These are phyloP conservation scores for Lasioglossum baleicum DNA, from an alignment of 1,140 invertebrate species.

Conservation along the genomic window DNA sequence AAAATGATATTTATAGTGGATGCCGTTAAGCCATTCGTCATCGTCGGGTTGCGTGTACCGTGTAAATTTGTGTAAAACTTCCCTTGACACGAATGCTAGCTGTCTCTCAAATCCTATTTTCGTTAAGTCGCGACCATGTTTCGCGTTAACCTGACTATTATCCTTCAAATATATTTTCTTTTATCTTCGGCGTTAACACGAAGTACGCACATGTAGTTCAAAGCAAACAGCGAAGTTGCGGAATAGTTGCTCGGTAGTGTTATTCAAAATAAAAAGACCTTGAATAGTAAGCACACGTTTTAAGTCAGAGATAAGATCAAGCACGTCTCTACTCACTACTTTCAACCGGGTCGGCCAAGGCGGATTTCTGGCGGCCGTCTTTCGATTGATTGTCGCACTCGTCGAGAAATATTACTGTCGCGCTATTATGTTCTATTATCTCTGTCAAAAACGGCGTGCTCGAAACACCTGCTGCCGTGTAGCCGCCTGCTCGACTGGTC, in stretches of 20 bases:
- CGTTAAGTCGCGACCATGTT: neutral
- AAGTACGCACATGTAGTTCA: too few species aligned
- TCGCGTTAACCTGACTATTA: too few species aligned
- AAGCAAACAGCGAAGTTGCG: too few species aligned
- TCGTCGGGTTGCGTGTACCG: neutral
- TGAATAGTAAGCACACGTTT: neutral
- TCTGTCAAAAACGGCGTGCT: neutral
- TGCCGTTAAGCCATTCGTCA: neutral
- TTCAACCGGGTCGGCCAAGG: slow-evolving; percentile 56
- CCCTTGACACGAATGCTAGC: slow-evolving; percentile 12
- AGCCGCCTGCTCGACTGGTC: neutral
- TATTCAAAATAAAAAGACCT: too few species aligned
- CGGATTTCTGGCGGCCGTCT: slow-evolving; percentile 37
- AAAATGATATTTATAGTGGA: neutral
- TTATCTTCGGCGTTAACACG: neutral
- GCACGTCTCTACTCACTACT: slow-evolving; percentile 49
- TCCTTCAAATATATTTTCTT: neutral
- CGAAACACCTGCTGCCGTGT: neutral
- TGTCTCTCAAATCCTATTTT: slow-evolving; percentile 5
- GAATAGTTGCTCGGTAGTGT: too few species aligned
- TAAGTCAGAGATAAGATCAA: neutral
- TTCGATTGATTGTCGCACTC: slow-evolving; percentile 5
- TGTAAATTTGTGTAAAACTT: slow-evolving; percentile 20
- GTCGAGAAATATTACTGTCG: slow-evolving; percentile 3
- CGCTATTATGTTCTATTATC: neutral